A percentile compares a stretch with the other conserved stretches of the same genome.
phyloP scores from a whole-genome alignment of 2,797 vertebrate species.

The Schizopygopsis pylzovi region DNA sequence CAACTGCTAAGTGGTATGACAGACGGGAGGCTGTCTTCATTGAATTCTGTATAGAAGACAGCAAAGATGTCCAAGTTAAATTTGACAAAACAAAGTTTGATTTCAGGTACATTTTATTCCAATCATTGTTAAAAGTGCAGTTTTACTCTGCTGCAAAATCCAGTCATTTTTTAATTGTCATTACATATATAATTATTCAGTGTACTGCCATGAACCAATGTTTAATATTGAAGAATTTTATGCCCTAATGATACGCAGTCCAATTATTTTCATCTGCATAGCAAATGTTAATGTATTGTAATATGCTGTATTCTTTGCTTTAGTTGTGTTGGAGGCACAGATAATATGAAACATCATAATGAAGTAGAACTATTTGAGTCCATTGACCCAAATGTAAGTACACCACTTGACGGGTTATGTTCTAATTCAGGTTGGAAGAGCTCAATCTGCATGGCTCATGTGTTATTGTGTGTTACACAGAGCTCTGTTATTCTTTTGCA shows the following conservation, averaged over 20 bases:
- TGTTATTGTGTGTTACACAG: background rate
- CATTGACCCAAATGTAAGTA: constrained; percentile 79
- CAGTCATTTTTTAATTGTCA: background rate
- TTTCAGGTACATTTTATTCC: constrained; percentile 83
- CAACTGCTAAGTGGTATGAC: constrained; percentile 97
- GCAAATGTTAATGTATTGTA: background rate
- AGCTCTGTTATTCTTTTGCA: constrained; percentile 61
- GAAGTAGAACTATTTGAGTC: constrained; percentile 77
- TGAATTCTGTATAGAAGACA: constrained; percentile 97
- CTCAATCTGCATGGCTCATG: constrained; percentile 2
- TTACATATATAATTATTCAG: background rate
- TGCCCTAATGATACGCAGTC: no score
- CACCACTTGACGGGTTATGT: background rate
- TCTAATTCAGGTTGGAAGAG: background rate
- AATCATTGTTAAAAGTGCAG: background rate
- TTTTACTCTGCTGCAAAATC: background rate
- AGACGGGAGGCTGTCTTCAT: constrained; percentile 92
- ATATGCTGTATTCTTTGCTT: constrained; percentile 26
- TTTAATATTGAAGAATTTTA: background rate
- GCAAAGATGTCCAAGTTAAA: constrained; percentile 90
- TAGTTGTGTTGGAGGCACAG: constrained; percentile 78
- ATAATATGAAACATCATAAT: constrained; percentile 77
- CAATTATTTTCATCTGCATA: no score
- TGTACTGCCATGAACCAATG: background rate
- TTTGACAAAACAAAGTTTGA: constrained; percentile 90